These are phyloP conservation scores for Euproctis similis DNA, from an alignment of 2,888 invertebrate genomes.

Conservation along the genomic window DNA sequence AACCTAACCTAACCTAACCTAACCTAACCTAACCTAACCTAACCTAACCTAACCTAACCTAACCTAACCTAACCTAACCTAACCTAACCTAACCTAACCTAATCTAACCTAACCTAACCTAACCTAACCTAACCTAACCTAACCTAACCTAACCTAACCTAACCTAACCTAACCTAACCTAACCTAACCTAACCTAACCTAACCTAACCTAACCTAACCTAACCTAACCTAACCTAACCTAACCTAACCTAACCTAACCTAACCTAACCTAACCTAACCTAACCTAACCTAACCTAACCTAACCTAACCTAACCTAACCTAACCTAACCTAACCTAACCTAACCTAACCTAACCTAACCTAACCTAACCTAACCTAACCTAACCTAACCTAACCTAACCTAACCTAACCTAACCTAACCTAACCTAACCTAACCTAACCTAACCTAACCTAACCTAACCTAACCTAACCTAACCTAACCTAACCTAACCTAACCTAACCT, in stretches of 20 bases:
- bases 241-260: slow-evolving; percentile 5
- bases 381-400: slow-evolving; percentile 6
- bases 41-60: slow-evolving; percentile 15
- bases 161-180: slow-evolving; percentile 14
- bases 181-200: slow-evolving; percentile 17
- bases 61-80: slow-evolving; percentile 15
- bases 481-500: slow-evolving; percentile 6
- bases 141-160: slow-evolving; percentile 15
- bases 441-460: slow-evolving; percentile 6
- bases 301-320: slow-evolving; percentile 6
- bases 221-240: slow-evolving; percentile 5
- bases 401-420: slow-evolving; percentile 6
- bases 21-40: slow-evolving; percentile 8
- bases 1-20: slow-evolving; percentile 7
- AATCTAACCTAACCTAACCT: slow-evolving; percentile 10
- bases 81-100: slow-evolving; percentile 10
- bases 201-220: slow-evolving; percentile 18
- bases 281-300: slow-evolving; percentile 6
- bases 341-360: slow-evolving; percentile 6
- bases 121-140: slow-evolving; percentile 12
- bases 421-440: slow-evolving; percentile 6
- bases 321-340: slow-evolving; percentile 6
- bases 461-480: slow-evolving; percentile 6
- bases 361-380: slow-evolving; percentile 6
- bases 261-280: slow-evolving; percentile 6